Evolutionary conservation across 2,113 vertebrate species (phyloP), one percentile per base, ranked within the genome.

Genomic region (Pedionomus torquatus): DNA sequence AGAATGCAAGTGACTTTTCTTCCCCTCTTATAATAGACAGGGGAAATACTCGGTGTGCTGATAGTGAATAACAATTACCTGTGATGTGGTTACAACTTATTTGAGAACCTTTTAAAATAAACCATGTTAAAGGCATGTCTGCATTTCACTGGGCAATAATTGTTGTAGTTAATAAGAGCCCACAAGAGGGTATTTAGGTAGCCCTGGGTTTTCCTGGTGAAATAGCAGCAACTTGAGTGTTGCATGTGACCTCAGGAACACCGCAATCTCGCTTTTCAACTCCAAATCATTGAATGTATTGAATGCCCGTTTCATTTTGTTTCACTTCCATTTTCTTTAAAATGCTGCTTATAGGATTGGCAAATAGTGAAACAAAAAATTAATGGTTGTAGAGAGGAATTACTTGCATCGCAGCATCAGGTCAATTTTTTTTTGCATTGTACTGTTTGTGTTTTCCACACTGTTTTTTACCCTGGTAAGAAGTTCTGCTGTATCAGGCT

Each of bases 11-110:
- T 21, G 30, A 10, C 86, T 70, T 49, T 35, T 14, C 12, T 21
- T 30, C 1, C 17, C n/a, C 4, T 1, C 0, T 48, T 31, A 0
- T 1, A 6, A 7, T 1, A 44, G 21, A 8, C 11, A 0, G 8
- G 31, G 31, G 63, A 48, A 60, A n/a, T 6, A 1, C 12, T 52
- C 1, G 0, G 9, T 4, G 35, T 65, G 65, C 44, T 26, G 66
- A 13, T 5, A 11, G 5, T 0, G 48, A 54, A 13, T 9, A 12
- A 6, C 7, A 61, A n/a, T 52, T 39, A 18, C 13, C 30, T 13
- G 26, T 1, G 10, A 2, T 37, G 61, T 8, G 26, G 21, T 63
- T 78, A 9, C 30, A 5, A 14, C 48, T 49, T 28, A 19, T 39
- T n/a, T 51, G 16, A 39, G 46, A 89, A 15, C 15, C 31, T 43